phyloP scores from a whole-genome alignment of 2,797 vertebrate genomes.

The Falco berigora region DNA sequence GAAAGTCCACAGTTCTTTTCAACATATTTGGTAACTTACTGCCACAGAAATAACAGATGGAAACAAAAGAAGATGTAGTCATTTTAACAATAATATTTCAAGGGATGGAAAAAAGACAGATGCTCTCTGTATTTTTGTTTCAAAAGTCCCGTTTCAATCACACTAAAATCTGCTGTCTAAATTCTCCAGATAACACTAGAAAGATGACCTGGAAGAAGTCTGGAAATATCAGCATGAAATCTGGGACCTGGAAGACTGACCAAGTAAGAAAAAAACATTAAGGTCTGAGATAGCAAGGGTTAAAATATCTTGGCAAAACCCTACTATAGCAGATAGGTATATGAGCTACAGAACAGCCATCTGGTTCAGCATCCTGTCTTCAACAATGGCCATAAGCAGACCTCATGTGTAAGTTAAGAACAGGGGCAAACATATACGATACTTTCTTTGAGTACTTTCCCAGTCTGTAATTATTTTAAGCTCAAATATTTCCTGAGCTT shows the following conservation, averaged over 20 bases:
- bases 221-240: not conserved
- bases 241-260: not conserved
- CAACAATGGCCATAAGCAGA: not conserved
- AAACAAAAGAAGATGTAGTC: not conserved
- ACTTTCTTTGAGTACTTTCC: not conserved
- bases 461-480: conserved; percentile 6
- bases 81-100: not conserved
- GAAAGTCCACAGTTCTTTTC: not conserved
- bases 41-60: not conserved
- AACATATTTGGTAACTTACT: not conserved
- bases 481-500: not conserved
- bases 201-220: not conserved
- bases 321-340: not conserved
- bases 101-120: not conserved
- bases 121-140: not conserved
- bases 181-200: not conserved
- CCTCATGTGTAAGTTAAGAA: not conserved
- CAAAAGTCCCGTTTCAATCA: not conserved
- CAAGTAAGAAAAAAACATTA: not conserved
- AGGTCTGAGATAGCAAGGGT: not conserved
- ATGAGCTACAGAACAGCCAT: not conserved
- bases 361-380: not conserved
- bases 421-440: not conserved
- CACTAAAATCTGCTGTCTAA: not conserved
- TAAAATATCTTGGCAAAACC: not conserved